These are phyloP conservation scores for Oryzias curvinotus DNA, from an alignment of 2,113 vertebrate genomes.

Conservation along the genomic window DNA sequence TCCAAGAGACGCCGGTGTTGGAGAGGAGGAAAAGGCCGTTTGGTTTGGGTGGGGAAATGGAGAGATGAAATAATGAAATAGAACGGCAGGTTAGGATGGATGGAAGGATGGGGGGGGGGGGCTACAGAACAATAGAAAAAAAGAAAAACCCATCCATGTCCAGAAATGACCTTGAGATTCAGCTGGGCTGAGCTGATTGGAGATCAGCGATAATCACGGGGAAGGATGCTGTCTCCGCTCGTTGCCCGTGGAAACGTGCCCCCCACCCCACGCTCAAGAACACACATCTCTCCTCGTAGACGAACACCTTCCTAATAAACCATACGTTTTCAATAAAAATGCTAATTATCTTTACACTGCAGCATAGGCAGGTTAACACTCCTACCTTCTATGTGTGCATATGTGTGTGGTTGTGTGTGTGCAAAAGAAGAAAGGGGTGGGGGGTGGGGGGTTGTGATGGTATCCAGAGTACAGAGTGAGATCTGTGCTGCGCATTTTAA, in stretches of 20 bases:
- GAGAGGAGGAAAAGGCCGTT: no score
- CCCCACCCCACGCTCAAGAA: neutral
- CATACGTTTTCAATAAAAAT: constrained; percentile 75
- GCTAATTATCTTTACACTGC: constrained; percentile 66
- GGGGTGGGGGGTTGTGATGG: neutral
- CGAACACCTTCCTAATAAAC: constrained; percentile 65
- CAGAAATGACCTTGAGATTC: constrained; percentile 68
- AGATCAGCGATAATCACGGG: constrained; percentile 62
- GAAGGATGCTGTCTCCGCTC: constrained; percentile 51
- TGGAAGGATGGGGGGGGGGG: constrained; percentile 12
- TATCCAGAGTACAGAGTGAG: constrained; percentile 3
- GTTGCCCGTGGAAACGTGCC: constrained; percentile 22
- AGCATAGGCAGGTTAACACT: constrained; percentile 43
- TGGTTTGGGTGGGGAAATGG: constrained; percentile 6
- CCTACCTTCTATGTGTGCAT: neutral
- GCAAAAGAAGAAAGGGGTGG: constrained; percentile 5
- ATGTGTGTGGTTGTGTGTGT: constrained; percentile 12
- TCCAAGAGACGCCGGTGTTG: no score
- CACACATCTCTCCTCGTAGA: constrained; percentile 14
- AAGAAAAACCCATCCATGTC: constrained; percentile 24
- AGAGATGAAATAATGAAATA: constrained; percentile 30
- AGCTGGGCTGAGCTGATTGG: constrained; percentile 59
- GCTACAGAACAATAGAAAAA: no score
- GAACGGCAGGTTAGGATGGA: constrained; percentile 36
- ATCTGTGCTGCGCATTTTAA: constrained; percentile 24